Conservation (phyloP, 2,113 vertebrate genomes). For the Tichodroma muraria region DNA sequence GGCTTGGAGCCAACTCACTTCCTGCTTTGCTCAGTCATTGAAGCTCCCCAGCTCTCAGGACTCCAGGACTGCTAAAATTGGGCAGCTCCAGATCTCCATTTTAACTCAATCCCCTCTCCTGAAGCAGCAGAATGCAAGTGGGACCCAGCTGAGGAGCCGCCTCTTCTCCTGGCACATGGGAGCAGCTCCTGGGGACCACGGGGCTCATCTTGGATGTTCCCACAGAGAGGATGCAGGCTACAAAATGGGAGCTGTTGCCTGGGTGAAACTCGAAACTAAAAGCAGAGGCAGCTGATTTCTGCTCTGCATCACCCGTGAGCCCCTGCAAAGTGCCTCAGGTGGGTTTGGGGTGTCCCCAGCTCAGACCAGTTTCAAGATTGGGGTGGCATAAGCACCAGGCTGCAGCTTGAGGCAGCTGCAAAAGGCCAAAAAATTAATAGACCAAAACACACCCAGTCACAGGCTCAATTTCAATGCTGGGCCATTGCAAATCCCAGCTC, state of each 20-base stretch:
- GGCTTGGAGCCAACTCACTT: background rate
- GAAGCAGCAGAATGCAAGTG: background rate
- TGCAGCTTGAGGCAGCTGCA: background rate
- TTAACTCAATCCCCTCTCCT: background rate
- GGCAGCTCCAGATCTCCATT: background rate
- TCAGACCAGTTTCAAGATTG: background rate
- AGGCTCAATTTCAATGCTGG: background rate
- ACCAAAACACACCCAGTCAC: background rate
- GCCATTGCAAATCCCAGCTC: background rate
- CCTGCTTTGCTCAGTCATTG: conserved; percentile 1
- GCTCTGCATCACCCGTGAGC: background rate
- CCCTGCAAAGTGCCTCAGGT: background rate
- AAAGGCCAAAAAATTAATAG: background rate
- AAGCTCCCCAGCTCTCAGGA: background rate
- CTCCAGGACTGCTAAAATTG: conserved; percentile 15
- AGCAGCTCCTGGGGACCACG: background rate
- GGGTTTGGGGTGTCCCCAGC: background rate
- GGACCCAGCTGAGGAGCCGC: background rate
- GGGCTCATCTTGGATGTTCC: background rate
- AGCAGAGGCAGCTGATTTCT: background rate
- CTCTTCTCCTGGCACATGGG: background rate
- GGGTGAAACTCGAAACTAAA: background rate
- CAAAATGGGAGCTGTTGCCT: background rate
- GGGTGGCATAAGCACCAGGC: background rate
- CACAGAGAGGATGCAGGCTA: background rate